These are phyloP conservation scores for Deilephila elpenor DNA, from an alignment of 2,888 invertebrate species.

Conservation along the genomic window DNA sequence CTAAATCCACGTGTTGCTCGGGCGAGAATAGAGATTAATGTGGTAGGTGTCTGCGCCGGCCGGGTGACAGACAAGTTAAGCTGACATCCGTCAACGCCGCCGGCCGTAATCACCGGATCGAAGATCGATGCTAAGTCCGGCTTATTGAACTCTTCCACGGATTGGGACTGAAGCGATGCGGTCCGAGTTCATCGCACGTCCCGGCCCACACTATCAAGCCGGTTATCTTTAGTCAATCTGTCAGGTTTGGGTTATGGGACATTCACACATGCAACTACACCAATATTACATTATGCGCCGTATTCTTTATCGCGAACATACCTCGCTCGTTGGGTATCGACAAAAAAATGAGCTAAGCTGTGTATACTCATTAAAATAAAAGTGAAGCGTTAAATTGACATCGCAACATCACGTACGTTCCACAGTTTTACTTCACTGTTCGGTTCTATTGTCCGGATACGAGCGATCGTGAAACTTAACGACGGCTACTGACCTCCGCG, in stretches of 20 bases:
- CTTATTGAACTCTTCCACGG: conserved; percentile 79
- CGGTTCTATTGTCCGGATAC: conserved; percentile 40
- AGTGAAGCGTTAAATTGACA: conserved; percentile 36
- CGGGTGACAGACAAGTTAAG: conserved; percentile 81
- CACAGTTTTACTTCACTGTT: conserved; percentile 39
- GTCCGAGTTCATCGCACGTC: conserved; percentile 64
- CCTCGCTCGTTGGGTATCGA: neutral
- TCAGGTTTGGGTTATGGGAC: conserved; percentile 68
- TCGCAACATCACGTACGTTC: conserved; percentile 31
- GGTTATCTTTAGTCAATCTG: conserved; percentile 72
- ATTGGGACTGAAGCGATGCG: conserved; percentile 66
- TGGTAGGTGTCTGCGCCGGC: conserved; percentile 74
- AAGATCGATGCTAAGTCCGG: conserved; percentile 81
- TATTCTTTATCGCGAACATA: conserved; percentile 1
- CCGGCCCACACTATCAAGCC: conserved; percentile 60
- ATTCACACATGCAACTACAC: conserved; percentile 53
- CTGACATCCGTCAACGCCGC: conserved; percentile 83
- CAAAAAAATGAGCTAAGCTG: neutral
- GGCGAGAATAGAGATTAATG: conserved; percentile 80
- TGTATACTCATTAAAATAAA: conserved; percentile 38
- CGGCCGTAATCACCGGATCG: conserved; percentile 77
- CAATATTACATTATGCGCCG: conserved; percentile 49
- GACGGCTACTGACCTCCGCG: conserved; percentile 69
- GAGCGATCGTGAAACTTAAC: conserved; percentile 73
- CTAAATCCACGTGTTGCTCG: conserved; percentile 82